Conservation (phyloP, 2,113 vertebrate genomes). For the Vidua chalybeata region DNA sequence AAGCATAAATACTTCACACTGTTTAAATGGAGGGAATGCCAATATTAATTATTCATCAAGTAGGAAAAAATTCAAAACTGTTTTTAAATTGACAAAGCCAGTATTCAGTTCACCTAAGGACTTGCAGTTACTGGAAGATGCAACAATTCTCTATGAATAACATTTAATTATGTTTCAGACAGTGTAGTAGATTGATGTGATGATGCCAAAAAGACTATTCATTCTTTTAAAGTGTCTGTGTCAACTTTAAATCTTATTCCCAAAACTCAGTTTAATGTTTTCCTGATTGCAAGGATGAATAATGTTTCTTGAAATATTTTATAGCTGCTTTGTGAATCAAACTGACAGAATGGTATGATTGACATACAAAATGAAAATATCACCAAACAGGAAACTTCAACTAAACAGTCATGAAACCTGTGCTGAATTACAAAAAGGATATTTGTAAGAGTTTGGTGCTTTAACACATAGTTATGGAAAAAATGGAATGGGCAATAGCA, state of each 20-base stretch:
- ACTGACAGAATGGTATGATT: neutral
- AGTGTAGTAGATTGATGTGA: neutral
- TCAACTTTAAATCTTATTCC: neutral
- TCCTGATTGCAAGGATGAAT: neutral
- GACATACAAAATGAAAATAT: neutral
- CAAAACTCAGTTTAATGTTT: neutral
- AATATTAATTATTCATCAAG: neutral
- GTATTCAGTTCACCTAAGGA: neutral
- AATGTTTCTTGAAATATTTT: slow-evolving; percentile 1
- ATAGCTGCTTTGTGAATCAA: neutral
- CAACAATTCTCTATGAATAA: neutral
- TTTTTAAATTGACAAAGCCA: neutral
- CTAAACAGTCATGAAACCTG: neutral
- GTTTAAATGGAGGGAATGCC: neutral
- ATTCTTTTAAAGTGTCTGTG: neutral
- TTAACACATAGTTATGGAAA: neutral
- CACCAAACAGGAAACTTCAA: neutral
- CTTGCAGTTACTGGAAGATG: neutral
- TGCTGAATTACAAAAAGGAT: neutral
- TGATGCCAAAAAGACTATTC: neutral
- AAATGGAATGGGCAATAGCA: neutral
- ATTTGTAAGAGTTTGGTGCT: neutral
- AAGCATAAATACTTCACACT: neutral
- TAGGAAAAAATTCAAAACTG: neutral
- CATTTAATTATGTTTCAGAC: neutral